A percentile compares a stretch with the other conserved stretches of the same genome.
Evolutionary conservation across 2,888 invertebrate genomes (phyloP).

Genomic region (Amphipoea lucens): DNA sequence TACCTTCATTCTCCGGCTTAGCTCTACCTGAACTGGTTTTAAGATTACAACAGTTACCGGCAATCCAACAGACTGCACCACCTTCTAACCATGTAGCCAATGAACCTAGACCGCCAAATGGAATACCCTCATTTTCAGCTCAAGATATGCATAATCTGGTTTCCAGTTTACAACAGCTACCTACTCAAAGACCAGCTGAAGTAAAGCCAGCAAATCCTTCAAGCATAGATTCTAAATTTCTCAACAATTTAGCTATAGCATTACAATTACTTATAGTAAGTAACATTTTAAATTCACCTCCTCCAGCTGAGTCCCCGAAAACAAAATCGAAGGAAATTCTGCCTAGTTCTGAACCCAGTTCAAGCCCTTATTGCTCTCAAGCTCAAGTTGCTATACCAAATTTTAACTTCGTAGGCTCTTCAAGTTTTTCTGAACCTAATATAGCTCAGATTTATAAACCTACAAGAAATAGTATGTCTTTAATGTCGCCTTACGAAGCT

Average conservation of each 20-base stretch:
- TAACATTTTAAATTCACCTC: constrained; percentile 78
- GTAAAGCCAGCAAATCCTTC: constrained; percentile 12
- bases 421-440: constrained; percentile 42
- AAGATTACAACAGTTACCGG: constrained; percentile 31
- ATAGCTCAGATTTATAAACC: constrained; percentile 40
- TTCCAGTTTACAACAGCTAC: constrained; percentile 9
- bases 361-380: constrained; percentile 3
- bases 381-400: constrained; percentile 55
- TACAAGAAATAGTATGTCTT: constrained; percentile 67
- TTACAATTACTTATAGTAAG: constrained; percentile 82
- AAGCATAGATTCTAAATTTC: constrained; percentile 73
- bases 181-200: not conserved
- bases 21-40: constrained; percentile 46
- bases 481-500: constrained; percentile 80
- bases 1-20: constrained; percentile 42
- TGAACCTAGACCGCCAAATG: constrained; percentile 24
- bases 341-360: constrained; percentile 3
- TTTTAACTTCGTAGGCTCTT: constrained; percentile 62
- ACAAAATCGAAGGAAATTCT: constrained; percentile 18
- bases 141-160: constrained; percentile 42
- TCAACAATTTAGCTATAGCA: constrained; percentile 85
- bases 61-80: constrained; percentile 6
- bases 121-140: constrained; percentile 18
- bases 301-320: constrained; percentile 26
- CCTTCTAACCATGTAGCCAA: constrained; percentile 9